These are phyloP conservation scores for Stegostoma tigrinum DNA, from an alignment of 2,113 vertebrate genomes.

Conservation along the genomic window DNA sequence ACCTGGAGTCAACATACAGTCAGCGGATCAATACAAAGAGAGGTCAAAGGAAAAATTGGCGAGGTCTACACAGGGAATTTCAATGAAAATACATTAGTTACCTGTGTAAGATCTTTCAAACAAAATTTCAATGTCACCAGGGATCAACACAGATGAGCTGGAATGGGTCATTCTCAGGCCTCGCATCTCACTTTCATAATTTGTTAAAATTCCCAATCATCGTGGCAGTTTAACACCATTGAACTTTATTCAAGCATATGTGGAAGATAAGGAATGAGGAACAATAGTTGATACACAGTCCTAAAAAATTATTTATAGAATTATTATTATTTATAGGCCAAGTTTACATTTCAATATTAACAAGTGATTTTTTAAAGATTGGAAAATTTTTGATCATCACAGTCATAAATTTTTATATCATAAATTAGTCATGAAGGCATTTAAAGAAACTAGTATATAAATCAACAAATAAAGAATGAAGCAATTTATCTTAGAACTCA, in stretches of 20 bases:
- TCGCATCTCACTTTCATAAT: not conserved
- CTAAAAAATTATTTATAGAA: not conserved
- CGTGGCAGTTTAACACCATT: not conserved
- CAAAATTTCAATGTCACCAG: not conserved
- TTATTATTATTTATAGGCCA: too few relatives aligned
- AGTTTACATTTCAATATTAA: not conserved
- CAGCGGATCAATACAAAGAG: not conserved
- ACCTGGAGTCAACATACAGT: not conserved
- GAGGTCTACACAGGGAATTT: not conserved
- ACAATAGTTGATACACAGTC: not conserved
- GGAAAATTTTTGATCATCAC: not conserved
- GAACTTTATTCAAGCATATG: not conserved
- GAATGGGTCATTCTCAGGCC: not conserved
- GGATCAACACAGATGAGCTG: not conserved
- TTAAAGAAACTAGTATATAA: not conserved
- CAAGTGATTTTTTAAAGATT: not conserved
- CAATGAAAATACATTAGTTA: not conserved
- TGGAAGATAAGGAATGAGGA: not conserved
- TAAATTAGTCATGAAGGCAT: not conserved
- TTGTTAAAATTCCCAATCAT: not conserved
- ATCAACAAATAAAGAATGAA: not conserved
- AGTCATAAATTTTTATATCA: not conserved
- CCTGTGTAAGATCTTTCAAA: not conserved
- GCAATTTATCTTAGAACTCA: slow-evolving; percentile 46
- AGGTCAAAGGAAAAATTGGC: not conserved